Percentiles rank a stretch among this genome's conserved stretches.
These are phyloP conservation scores for Phrynocephalus vlangalii DNA, from an alignment of 2,797 vertebrate species.

Conservation along the genomic window DNA sequence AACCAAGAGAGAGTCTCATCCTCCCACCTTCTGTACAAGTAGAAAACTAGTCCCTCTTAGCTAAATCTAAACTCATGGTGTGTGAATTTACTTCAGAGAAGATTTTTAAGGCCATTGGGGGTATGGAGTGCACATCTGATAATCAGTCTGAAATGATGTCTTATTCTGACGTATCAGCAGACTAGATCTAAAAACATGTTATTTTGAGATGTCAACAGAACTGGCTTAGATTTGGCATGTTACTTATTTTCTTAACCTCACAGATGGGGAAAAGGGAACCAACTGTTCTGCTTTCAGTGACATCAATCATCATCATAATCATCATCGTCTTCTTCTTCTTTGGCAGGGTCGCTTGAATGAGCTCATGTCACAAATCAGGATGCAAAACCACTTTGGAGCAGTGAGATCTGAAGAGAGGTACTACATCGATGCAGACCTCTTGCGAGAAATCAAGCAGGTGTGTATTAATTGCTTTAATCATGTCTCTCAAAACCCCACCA, in stretches of 20 bases:
- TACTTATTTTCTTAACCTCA: not conserved
- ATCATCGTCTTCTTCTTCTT: no score
- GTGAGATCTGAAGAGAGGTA: conserved; percentile 94
- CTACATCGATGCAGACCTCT: conserved; percentile 91
- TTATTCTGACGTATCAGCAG: not conserved
- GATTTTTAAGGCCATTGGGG: no score
- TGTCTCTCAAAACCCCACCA: not conserved
- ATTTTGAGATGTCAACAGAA: not conserved
- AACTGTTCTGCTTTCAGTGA: not conserved
- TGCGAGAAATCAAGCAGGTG: conserved; percentile 96
- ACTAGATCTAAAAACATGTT: not conserved
- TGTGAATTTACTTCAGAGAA: not conserved
- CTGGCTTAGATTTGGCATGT: not conserved
- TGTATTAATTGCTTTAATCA: conserved; percentile 25
- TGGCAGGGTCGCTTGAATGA: conserved; percentile 95
- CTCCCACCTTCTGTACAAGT: not conserved
- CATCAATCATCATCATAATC: not conserved
- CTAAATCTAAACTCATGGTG: not conserved
- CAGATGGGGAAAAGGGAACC: not conserved
- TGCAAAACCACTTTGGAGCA: conserved; percentile 98
- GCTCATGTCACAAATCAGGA: conserved; percentile 98
- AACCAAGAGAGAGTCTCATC: not conserved
- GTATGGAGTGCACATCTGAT: not conserved
- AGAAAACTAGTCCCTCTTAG: not conserved
- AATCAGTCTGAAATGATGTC: not conserved